phyloP scores from a whole-genome alignment of 2,888 invertebrate genomes.

The Hypolimnas misippus region DNA sequence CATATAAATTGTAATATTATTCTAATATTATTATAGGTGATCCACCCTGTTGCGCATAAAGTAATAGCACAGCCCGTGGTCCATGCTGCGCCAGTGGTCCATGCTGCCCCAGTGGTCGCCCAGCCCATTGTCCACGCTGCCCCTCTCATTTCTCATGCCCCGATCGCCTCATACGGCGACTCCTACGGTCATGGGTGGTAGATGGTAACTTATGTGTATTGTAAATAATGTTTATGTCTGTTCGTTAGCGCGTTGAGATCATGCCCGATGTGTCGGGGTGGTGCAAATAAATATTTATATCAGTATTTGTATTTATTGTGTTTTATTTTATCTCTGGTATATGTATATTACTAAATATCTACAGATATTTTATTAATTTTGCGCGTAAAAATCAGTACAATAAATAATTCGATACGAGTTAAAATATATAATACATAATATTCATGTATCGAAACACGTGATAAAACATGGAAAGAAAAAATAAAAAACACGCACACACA shows the following conservation, averaged over 20 bases:
- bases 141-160: conserved; percentile 51
- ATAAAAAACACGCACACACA: too few relatives aligned
- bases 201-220: conserved; percentile 59
- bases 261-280: conserved; percentile 64
- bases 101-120: conserved; percentile 58
- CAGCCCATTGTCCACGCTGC: conserved; percentile 56
- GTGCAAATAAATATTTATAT: conserved; percentile 65
- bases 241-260: conserved; percentile 69
- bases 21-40: conserved; percentile 44
- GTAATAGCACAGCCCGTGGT: conserved; percentile 47
- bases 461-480: too few relatives aligned
- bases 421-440: too few relatives aligned
- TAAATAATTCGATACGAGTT: too few relatives aligned
- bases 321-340: conserved; percentile 36
- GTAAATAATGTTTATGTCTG: conserved; percentile 53
- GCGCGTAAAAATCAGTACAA: too few relatives aligned
- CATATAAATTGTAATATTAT: too few relatives aligned
- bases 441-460: too few relatives aligned
- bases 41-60: conserved; percentile 50
- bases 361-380: not conserved
- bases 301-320: conserved; percentile 55
- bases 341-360: not conserved
- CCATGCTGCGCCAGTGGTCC: conserved; percentile 53
- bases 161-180: conserved; percentile 38
- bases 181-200: conserved; percentile 67